Base-by-base conservation (phyloP, 2,113 vertebrate genomes). In the Prinia subflava region DNA sequence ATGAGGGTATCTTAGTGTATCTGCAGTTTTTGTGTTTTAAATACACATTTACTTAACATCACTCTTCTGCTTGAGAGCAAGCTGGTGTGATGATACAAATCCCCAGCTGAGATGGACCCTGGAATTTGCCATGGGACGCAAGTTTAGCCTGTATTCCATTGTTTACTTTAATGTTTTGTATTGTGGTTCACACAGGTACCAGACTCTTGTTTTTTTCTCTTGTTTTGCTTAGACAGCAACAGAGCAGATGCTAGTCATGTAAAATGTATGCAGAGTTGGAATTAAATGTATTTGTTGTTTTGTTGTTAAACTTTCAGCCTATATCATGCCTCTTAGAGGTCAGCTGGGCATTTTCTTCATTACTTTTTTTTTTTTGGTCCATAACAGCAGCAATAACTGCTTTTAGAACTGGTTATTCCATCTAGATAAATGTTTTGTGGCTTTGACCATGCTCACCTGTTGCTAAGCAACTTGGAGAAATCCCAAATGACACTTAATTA, bases 381-480 rank as follows among this genome's bases (percentile, higher is more conserved):
- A 25, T 35, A 44, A 14, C 37, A 93, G 53, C 18, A 42, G 11
- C 21, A 53, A 3, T 60, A 55, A 56, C 57, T 78, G 74, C 24
- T 79, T 56, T 41, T 69, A 50, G 71, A 57, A 41, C 37, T 73
- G 39, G 47, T 49, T 76, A 14, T 23, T 85, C n/a, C 35, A 37
- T 50, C 17, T 22, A 44, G 46, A n/a, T 62, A 77, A 63, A 75
- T 75, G 22, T 9, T 80, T 87, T 62, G 42, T 90, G 39, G 56
- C 60, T 91, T 85, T 83, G 68, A 90, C 67, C 25, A 8, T 82
- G 70, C 30, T 91, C 55, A 91, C 87, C 78, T 94, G 81, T 94
- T 95, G 84, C 95, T 75, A 81, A 80, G 90, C 82, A 90, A 83
- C 90, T 70, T 94, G 56, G 73, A 88, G 78, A 94, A 69, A 90